Evolutionary conservation across 2,113 vertebrate species (phyloP).

Genomic region (Motacilla tschutschensis): DNA sequence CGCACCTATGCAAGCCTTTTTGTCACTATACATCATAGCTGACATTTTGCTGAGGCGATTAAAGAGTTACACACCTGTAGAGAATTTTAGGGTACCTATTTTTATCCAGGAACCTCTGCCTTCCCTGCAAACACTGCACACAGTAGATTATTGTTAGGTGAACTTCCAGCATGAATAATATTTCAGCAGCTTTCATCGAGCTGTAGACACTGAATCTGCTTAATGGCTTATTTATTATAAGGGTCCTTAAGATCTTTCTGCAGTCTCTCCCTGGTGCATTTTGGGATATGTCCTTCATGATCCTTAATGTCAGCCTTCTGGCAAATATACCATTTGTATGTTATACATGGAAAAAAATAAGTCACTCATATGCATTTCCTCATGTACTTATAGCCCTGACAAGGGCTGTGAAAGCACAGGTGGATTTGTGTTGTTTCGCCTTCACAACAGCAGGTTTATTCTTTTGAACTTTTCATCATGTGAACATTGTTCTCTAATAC

Average conservation of each 20-base stretch:
- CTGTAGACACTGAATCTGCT: neutral
- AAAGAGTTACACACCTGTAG: constrained; percentile 31
- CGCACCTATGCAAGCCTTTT: accelerated
- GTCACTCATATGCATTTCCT: neutral
- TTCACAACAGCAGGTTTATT: neutral
- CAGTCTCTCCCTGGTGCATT: neutral
- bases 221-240: neutral
- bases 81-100: constrained; percentile 51
- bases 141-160: constrained; percentile 10
- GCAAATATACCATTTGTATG: neutral
- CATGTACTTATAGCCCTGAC: neutral
- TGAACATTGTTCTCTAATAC: neutral
- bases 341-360: neutral
- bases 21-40: neutral
- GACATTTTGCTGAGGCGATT: neutral
- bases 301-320: neutral
- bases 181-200: neutral
- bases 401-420: neutral
- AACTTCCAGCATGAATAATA: neutral
- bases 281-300: neutral
- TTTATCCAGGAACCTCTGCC: constrained; percentile 35
- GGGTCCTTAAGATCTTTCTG: neutral
- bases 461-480: neutral
- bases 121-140: constrained; percentile 37
- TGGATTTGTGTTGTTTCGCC: neutral